phyloP scores from a whole-genome alignment of 2,113 vertebrate genomes.

The Motacilla alba region DNA sequence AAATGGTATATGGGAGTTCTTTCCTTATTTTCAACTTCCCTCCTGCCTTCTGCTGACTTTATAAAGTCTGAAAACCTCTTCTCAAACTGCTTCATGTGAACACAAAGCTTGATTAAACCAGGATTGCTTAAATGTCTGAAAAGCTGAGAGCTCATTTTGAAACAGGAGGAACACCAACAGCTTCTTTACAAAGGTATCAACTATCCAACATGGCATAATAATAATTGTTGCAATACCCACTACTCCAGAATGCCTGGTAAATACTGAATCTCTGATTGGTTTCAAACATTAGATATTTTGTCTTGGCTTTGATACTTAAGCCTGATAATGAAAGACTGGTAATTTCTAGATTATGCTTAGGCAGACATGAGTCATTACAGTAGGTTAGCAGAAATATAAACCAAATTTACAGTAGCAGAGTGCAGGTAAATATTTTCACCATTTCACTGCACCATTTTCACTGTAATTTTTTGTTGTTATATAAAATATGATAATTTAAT shows the following conservation, averaged over 20 bases:
- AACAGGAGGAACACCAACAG: not conserved
- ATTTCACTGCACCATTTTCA: not conserved
- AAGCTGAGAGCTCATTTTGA: not conserved
- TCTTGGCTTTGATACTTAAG: not conserved
- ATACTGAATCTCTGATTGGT: not conserved
- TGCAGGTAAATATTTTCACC: not conserved
- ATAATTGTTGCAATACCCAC: not conserved
- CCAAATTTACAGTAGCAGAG: not conserved
- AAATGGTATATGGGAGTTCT: not conserved
- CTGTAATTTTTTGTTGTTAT: not conserved
- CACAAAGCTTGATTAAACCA: not conserved
- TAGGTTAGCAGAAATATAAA: not conserved
- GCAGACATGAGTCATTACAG: not conserved
- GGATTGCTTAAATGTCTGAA: not conserved
- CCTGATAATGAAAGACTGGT: not conserved
- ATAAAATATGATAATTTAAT: not conserved
- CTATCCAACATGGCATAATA: not conserved
- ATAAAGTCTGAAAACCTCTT: not conserved
- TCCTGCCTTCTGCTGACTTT: not conserved
- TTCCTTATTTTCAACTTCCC: not conserved
- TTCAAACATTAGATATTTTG: not conserved
- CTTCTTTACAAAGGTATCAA: not conserved
- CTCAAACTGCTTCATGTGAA: not conserved
- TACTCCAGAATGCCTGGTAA: not conserved
- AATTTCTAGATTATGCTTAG: not conserved